Percentiles rank a stretch among this genome's conserved stretches.
Conservation (phyloP, 2,797 vertebrate species). For the Aphelocoma californica region DNA sequence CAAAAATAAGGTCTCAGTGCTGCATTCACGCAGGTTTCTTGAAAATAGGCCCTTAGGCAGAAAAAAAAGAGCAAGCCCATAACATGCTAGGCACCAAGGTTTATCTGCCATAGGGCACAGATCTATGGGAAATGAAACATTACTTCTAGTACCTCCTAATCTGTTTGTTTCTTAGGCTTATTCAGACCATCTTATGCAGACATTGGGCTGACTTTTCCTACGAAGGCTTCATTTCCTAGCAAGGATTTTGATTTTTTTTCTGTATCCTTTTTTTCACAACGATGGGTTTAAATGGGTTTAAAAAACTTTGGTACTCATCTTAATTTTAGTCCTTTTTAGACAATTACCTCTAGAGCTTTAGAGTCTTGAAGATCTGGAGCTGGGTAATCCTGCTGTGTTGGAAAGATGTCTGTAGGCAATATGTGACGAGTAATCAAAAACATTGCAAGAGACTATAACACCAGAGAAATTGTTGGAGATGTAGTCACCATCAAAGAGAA, state of each 20-base stretch:
- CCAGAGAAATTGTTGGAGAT: background rate
- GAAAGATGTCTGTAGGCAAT: background rate
- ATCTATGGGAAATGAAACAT: background rate
- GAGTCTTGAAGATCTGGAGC: background rate
- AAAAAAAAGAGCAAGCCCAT: background rate
- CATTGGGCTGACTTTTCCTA: background rate
- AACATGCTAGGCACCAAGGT: background rate
- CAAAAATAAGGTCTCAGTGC: background rate
- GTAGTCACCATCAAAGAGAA: background rate
- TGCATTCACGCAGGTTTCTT: background rate
- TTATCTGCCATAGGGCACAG: background rate
- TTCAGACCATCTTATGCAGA: background rate
- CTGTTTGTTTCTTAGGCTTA: background rate
- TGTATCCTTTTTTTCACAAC: background rate
- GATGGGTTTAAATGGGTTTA: background rate
- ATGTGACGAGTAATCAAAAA: background rate
- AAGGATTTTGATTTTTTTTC: background rate
- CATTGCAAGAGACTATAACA: background rate
- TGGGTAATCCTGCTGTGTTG: background rate
- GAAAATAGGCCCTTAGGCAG: background rate
- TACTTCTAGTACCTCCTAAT: background rate
- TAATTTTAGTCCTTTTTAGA: background rate
- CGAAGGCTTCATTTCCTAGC: background rate
- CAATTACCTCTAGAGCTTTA: background rate
- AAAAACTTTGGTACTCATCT: background rate